Evolutionary conservation across 2,797 vertebrate genomes (phyloP), one percentile per base, ranked within the genome.

Genomic region (Diceros bicornis): DNA sequence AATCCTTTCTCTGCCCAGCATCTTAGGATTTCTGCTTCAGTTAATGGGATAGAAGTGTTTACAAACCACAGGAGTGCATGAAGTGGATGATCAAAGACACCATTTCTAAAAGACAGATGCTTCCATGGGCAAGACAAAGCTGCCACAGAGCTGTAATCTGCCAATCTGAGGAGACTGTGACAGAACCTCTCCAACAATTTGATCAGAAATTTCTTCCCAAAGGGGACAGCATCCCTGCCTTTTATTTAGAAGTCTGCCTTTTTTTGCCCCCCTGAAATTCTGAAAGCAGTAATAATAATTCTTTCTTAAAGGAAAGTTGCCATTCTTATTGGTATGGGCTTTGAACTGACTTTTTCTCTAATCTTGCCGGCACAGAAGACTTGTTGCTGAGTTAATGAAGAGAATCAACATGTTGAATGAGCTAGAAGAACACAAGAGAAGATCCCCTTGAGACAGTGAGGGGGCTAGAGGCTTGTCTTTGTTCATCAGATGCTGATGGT

Each of bases 291-390:
- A 57, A 9, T 85, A 94, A 79, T 79, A 32, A 87, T 74, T 92
- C 75, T 85, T 93, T 81, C n/a, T 57, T 86, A 68, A 77, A 77
- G 10, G 32, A 66, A 78, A 72, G 16, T 34, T 88, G n/a, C 18
- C 50, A 4, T 75, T 93, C 91, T 94, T 89, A 52, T 84, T 87
- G 89, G 37, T 66, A 23, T 59, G 44, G 47, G 29, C 52, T 66
- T 86, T 92, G 62, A 94, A 92, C 44, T 75, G n/a, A 62, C 87
- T 91, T 89, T 95, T 72, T 82, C 7, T 91, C 82, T 68, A 72
- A 92, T 66, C 12, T n/a, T 92, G 44, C 25, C n/a, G 50, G 34
- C 34, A n/a, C 21, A 74, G 57, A 89, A 95, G 55, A 79, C 34
- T 86, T 82, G 11, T 81, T 87, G 44, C 37, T 81, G 85, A 47